These are phyloP conservation scores for Sebastiscus tertius DNA, from an alignment of 2,797 vertebrate species.

Conservation along the genomic window DNA sequence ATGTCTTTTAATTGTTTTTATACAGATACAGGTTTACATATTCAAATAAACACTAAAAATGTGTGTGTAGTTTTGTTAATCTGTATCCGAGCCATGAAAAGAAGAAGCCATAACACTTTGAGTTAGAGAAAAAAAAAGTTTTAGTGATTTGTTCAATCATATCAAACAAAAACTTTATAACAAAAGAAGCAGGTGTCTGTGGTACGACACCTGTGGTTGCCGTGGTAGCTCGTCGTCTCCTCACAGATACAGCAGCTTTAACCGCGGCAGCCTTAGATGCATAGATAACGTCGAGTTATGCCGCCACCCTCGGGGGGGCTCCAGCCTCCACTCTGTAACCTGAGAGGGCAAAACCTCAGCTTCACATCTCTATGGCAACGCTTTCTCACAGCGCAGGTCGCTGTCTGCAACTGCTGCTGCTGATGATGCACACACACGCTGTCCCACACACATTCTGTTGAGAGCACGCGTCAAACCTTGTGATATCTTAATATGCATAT, in stretches of 20 bases:
- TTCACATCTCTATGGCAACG: conserved; percentile 40
- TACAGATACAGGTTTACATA: not conserved
- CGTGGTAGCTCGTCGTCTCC: not conserved
- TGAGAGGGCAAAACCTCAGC: conserved; percentile 27
- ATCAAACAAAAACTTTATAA: not conserved
- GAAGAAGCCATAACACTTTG: not conserved
- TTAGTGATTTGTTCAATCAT: not conserved
- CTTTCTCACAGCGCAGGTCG: conserved; percentile 2
- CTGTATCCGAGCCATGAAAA: not conserved
- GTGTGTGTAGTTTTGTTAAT: not conserved
- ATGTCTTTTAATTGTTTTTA: not conserved
- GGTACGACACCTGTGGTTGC: too few species aligned
- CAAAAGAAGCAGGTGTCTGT: not conserved
- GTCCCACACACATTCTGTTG: not conserved
- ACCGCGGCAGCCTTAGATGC: not conserved
- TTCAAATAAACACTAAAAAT: not conserved
- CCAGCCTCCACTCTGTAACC: conserved; percentile 24
- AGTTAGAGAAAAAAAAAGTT: not conserved
- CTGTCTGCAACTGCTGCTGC: conserved; percentile 11
- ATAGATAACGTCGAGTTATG: not conserved
- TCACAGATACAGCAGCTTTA: not conserved
- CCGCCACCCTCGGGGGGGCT: not conserved
- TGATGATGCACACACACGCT: conserved; percentile 1
- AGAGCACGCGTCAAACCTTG: not conserved
- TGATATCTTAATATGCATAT: not conserved